Conservation (phyloP, 2,888 invertebrate genomes). For the Odontothrips loti region DNA sequence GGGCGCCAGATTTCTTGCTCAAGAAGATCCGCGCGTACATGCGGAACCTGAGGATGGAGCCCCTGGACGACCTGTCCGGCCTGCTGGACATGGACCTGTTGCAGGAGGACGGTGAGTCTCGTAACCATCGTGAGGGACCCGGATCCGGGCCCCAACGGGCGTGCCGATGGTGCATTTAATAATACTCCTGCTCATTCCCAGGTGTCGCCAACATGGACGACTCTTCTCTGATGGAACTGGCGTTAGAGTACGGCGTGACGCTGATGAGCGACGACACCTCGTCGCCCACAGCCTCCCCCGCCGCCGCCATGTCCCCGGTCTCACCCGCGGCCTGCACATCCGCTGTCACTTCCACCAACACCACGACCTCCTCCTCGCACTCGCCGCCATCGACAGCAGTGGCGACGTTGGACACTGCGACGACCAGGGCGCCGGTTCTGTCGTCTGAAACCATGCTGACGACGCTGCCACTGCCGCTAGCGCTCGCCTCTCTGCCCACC, state of each 20-base stretch:
- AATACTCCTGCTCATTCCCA: not conserved
- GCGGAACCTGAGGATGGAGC: constrained; percentile 29
- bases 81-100: constrained; percentile 7
- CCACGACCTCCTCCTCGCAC: not conserved
- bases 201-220: not conserved
- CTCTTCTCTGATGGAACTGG: constrained; percentile 11
- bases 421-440: not conserved
- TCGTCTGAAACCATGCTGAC: not conserved
- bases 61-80: constrained; percentile 5
- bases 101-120: constrained; percentile 6
- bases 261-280: constrained; percentile 12
- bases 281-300: not conserved
- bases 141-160: not conserved
- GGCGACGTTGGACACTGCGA: too few relatives aligned
- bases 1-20: constrained; percentile 68
- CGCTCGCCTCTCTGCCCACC: not conserved
- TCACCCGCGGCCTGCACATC: not conserved
- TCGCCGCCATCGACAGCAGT: not conserved
- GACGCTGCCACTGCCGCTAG: not conserved
- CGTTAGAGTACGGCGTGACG: not conserved
- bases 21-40: constrained; percentile 69
- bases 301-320: not conserved
- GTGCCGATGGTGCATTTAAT: not conserved
- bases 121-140: not conserved
- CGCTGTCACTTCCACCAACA: too few relatives aligned